These are phyloP conservation scores for Ptychodera flava DNA, from an alignment of 35 echinoderm and acorn worm species.

Conservation along the genomic window DNA sequence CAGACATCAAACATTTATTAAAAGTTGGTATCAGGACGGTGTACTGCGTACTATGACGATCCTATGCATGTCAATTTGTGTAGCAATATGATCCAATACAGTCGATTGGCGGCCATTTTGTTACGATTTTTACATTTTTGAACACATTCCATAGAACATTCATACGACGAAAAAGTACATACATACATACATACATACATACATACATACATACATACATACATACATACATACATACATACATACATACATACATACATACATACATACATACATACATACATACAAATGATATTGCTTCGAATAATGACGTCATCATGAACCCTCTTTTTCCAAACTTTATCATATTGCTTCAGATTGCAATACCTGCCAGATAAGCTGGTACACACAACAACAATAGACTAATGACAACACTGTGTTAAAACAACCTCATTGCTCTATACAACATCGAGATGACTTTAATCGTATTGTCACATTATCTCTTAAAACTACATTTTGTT, in stretches of 20 bases:
- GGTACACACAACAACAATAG: background rate
- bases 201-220: background rate
- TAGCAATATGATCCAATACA: no score
- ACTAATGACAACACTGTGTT: background rate
- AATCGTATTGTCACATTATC: background rate
- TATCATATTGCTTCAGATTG: background rate
- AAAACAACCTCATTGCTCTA: background rate
- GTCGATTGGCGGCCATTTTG: no score
- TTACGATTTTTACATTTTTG: no score
- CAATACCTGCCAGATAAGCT: background rate
- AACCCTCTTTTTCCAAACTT: background rate
- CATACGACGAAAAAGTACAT: no score
- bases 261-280: slow-evolving; percentile 2
- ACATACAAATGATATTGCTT: background rate
- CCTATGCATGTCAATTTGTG: no score
- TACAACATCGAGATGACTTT: background rate
- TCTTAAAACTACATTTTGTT: background rate
- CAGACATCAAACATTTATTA: no score
- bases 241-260: slow-evolving; percentile 2
- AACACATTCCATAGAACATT: no score
- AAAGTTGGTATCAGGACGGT: no score
- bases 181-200: background rate
- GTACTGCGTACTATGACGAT: no score
- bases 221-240: background rate
- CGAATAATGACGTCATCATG: background rate